Base-by-base conservation (phyloP, 1,140 invertebrate genomes). In the Drosophila kanapiae region DNA sequence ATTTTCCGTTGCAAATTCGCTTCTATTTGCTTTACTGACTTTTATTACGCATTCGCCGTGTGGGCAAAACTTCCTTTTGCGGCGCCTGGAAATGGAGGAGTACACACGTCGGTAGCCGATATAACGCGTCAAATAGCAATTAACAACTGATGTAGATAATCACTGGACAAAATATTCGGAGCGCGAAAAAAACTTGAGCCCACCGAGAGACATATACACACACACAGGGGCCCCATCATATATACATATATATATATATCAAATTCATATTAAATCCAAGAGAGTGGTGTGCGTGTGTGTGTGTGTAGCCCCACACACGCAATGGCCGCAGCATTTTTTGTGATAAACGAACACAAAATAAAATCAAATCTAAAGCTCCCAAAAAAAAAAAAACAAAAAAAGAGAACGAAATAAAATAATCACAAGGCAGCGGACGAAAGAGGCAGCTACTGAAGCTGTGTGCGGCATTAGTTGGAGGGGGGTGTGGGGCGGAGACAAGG, bases 101-200 rank as follows among this genome's bases (percentile, higher is more conserved):
- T 54, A 27, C 16, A 38, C 53, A 91, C 86, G 86, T 91, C 86
- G 87, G 82, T 91, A 91, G 88, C 87, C 82, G 88, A 91, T 91
- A 91, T 91, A 91, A 78, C 88, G 86, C 88, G 90, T 91, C 90
- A 91, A 91, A 91, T 91, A 86, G 86, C 90, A 91, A 91, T 91
- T 91, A 91, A 91, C 90, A 91, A 91, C 90, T 91, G 90, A 91
- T 91, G 90, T 81, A 91, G 90, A 91, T 91, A 91, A 91, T 91
- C 81, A 82, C 68, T 90, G 84, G 63, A 87, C 84, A 88, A 87
- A 87, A 84, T 80, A 84, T 71, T 84, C 64, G 78, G 84, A 88
- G 79, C 84, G 80, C 80, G 75, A 84, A 87, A 88, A 84, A 68
- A 84, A 84, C 81, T 80, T 71, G 74, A 81, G 48, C 69, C 59